Evolutionary conservation across 2,888 invertebrate genomes (phyloP), one percentile per base, ranked within the genome.

Genomic region (Lissonota sp.): DNA sequence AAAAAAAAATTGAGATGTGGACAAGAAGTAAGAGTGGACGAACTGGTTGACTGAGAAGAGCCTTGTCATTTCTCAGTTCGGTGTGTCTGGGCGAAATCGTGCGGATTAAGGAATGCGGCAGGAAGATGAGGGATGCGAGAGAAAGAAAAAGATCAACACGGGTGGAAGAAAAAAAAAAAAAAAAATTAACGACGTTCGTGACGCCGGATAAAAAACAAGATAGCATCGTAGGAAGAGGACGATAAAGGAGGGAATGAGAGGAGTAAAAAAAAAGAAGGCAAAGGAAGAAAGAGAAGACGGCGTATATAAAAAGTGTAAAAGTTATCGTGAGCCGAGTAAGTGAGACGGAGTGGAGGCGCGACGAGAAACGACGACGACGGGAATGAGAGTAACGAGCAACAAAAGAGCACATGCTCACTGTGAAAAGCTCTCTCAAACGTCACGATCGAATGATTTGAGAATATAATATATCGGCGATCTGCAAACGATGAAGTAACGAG

Each of bases 21-120:
- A n/a, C 4, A 16, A 14, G 14, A n/a, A n/a, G n/a, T n/a, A n/a
- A 10, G 37, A 16, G 76, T 37, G 72, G 42, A 62, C 10, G 51
- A 79, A 67, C n/a, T n/a, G 67, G 79, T 76, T 77, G 81, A 81
- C 77, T n/a, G 62, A 75, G 75, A 73, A 81, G 66, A 63, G 66
- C n/a, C n/a, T n/a, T n/a, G n/a, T n/a, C n/a, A n/a, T n/a, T n/a
- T n/a, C n/a, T n/a, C n/a, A n/a, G n/a, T n/a, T n/a, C 1, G 39
- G 40, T 14, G 69, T 51, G 71, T 76, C 80, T 76, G n/a, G 55
- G 75, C 74, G 64, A 58, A 67, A 75, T 79, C 71, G 64, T 67
- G 64, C 82, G 76, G 84, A 84, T 84, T 82, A 82, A 82, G 79
- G 80, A 76, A 82, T 73, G 75, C 73, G 78, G n/a, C n/a, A n/a